Evolutionary conservation across 1,140 invertebrate species (phyloP), one percentile per base, ranked within the genome.

Genomic region (Nasonia longicornis): DNA sequence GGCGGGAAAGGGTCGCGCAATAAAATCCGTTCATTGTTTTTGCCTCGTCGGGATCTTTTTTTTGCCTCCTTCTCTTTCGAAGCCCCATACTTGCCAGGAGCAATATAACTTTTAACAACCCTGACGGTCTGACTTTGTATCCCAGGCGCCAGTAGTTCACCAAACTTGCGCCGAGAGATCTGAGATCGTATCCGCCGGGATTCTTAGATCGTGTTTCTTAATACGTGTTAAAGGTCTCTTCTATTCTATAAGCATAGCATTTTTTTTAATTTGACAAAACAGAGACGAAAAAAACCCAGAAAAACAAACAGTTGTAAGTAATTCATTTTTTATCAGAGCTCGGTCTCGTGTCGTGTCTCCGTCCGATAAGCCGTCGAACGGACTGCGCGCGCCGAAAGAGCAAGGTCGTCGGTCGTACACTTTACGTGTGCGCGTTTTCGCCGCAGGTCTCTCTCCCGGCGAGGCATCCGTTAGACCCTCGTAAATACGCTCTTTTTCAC

Each of bases 31-130:
- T 86, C 80, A 89, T 88, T 88, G 88, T 90, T 90, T 89, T 89
- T 87, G 86, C 84, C 86, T 48, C 69, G 20, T 2, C 38, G 52
- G 20, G 52, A n/a, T 12, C 26, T 29, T 31, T 78, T 64, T 73
- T 89, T 87, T 87, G 88, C 86, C 85, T 82, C 29, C 29, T n/a
- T 52, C 7, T 69, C 6, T 45, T 12, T 29, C 42, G 8, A 2
- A 45, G 20, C 20, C 16, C 16, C 16, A 42, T 42, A 8, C 38
- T 42, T 42, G 26, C 67, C 42, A 20, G n/a, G 75, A 83, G 88
- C 86, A 88, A 86, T 89, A 90, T 90, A 90, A 90, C 85, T 87
- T 86, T 89, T 89, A 88, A 90, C 87, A 87, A 87, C 89, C 83
- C 76, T 85, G 84, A 31, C 70, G 22, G 66, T 82, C 84, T 83